Conservation (phyloP, 2,113 vertebrate genomes). For the Sminthopsis crassicaudata region DNA sequence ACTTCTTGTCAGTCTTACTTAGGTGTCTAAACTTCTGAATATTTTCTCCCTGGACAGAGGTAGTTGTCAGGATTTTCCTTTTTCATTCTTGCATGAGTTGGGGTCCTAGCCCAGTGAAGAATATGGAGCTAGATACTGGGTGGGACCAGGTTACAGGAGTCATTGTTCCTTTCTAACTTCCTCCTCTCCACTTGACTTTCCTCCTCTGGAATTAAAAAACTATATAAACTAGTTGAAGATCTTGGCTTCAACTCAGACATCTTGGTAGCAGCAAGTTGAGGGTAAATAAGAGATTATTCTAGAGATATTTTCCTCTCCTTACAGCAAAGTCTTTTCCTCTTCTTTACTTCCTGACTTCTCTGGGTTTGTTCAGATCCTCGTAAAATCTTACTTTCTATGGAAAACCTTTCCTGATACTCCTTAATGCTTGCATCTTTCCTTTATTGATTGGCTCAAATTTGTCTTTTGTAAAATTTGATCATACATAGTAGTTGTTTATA, state of each 20-base stretch:
- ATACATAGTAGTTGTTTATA: background rate
- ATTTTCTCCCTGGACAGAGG: background rate
- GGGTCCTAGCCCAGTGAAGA: background rate
- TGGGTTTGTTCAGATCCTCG: background rate
- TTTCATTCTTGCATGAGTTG: background rate
- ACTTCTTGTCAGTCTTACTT: background rate
- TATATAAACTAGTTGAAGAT: slow-evolving; percentile 15
- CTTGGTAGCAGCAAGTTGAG: slow-evolving; percentile 35
- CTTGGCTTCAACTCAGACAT: slow-evolving; percentile 25
- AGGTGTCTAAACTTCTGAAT: slow-evolving; percentile 21
- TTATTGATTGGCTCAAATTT: slow-evolving; percentile 4
- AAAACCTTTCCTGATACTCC: background rate
- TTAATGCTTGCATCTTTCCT: background rate
- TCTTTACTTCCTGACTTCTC: background rate
- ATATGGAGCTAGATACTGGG: slow-evolving; percentile 42
- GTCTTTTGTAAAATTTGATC: background rate
- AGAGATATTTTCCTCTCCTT: slow-evolving; percentile 15
- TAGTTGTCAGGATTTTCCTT: slow-evolving; percentile 10
- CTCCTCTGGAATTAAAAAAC: slow-evolving; percentile 57
- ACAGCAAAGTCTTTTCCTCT: slow-evolving; percentile 68
- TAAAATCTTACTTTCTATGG: background rate
- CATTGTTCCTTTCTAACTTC: background rate
- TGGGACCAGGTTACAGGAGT: background rate
- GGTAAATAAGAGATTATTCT: slow-evolving; percentile 31
- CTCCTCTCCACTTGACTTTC: background rate